Evolutionary conservation across 2,888 invertebrate genomes (phyloP).

Genomic region (Trichacis sp.): DNA sequence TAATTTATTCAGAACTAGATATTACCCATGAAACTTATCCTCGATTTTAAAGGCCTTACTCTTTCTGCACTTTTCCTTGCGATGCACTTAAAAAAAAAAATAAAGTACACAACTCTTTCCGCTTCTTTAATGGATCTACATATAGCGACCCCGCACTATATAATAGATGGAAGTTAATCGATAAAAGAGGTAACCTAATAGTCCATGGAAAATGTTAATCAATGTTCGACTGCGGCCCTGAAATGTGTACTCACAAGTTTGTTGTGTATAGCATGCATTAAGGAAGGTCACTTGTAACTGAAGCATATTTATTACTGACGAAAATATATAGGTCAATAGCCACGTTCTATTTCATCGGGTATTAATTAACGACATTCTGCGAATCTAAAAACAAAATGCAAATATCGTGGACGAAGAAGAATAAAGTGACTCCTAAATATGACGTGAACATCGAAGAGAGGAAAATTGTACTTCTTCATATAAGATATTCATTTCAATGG

Average conservation of each 20-base stretch:
- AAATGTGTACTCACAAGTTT: slow-evolving; percentile 11
- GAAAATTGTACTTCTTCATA: too few species aligned
- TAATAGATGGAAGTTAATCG: slow-evolving; percentile 28
- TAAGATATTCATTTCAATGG: too few species aligned
- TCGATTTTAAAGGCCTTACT: not conserved
- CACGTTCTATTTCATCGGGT: not conserved
- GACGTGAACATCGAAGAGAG: too few species aligned
- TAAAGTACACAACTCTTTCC: slow-evolving; percentile 15
- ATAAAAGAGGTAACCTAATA: slow-evolving; percentile 24
- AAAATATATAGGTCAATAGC: not conserved
- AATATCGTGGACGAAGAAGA: too few species aligned
- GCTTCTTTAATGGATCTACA: slow-evolving; percentile 13
- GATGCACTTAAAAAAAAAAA: slow-evolving; percentile 16
- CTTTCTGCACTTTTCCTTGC: not conserved
- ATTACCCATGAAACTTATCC: not conserved
- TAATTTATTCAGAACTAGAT: too few species aligned
- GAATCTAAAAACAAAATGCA: not conserved
- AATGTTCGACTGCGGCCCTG: slow-evolving; percentile 27
- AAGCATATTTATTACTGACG: slow-evolving; percentile 12
- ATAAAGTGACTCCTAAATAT: too few species aligned
- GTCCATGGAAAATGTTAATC: slow-evolving; percentile 27
- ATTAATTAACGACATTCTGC: not conserved
- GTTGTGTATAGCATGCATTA: slow-evolving; percentile 11
- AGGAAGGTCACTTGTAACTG: slow-evolving; percentile 1
- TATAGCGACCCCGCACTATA: slow-evolving; percentile 6